Evolutionary conservation across 2,888 invertebrate genomes (phyloP).

Genomic region (Clistopyga incitator): DNA sequence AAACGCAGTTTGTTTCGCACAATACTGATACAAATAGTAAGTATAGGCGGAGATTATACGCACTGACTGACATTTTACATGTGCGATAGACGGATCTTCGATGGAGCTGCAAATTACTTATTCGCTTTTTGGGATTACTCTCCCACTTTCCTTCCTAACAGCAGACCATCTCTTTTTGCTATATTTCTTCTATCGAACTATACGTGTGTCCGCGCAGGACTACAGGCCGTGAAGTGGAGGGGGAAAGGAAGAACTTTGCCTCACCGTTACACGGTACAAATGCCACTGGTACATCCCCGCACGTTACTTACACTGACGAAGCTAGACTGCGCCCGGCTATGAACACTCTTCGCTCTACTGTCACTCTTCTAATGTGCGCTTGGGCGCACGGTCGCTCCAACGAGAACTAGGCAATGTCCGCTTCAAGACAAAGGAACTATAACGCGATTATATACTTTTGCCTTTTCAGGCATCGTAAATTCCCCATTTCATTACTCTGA

Average conservation of each 20-base stretch:
- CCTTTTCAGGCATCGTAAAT: constrained; percentile 51
- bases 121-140: constrained; percentile 12
- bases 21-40: constrained; percentile 10
- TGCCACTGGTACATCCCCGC: constrained; percentile 69
- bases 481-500: constrained; percentile 29
- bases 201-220: constrained; percentile 1
- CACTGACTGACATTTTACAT: constrained; percentile 56
- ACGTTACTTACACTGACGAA: constrained; percentile 13
- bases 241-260: constrained; percentile 21
- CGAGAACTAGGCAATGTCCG: constrained; percentile 42
- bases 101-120: constrained; percentile 31
- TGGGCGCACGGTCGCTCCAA: background rate
- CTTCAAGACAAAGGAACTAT: constrained; percentile 48
- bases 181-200: background rate
- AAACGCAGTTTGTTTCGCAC: constrained; percentile 10
- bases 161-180: background rate
- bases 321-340: constrained; percentile 8
- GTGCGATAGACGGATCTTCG: constrained; percentile 28
- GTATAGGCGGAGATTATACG: constrained; percentile 33
- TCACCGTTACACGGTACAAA: constrained; percentile 57
- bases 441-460: constrained; percentile 27
- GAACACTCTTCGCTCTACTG: constrained; percentile 45
- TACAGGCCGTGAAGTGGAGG: background rate
- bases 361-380: constrained; percentile 43
- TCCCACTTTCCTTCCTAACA: background rate